These are phyloP conservation scores for Cyphomyrmex costatus DNA, from an alignment of 1,140 invertebrate species.

Conservation along the genomic window DNA sequence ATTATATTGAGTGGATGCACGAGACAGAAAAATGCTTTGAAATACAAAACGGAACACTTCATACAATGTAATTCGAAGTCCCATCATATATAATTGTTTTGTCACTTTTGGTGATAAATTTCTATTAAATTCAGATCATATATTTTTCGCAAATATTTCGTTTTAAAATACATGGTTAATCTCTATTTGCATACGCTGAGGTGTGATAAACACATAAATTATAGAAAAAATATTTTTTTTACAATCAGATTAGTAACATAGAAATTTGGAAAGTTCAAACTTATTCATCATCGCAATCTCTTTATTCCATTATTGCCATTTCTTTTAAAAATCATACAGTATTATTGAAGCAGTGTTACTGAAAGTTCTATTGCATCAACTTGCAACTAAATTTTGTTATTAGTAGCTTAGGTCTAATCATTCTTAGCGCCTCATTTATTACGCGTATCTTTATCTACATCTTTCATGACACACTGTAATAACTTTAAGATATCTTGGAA, in stretches of 20 bases:
- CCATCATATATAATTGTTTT: neutral
- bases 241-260: neutral
- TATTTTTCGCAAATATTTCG: neutral
- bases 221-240: neutral
- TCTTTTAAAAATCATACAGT: conserved; percentile 4
- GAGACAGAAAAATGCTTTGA: neutral
- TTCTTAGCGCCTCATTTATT: conserved; percentile 17
- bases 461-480: conserved; percentile 19
- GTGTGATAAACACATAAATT: neutral
- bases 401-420: conserved; percentile 32
- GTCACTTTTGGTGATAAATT: neutral
- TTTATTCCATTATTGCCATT: neutral
- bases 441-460: conserved; percentile 9
- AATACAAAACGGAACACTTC: conserved; percentile 21
- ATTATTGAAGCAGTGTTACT: neutral
- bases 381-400: conserved; percentile 28
- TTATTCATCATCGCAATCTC: neutral
- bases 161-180: neutral
- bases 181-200: neutral
- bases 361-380: conserved; percentile 6
- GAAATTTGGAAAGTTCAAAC: neutral
- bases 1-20: conserved; percentile 38
- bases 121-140: neutral
- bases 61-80: conserved; percentile 14
- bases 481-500: conserved; percentile 6